phyloP scores from a whole-genome alignment of 2,888 invertebrate genomes.

The Autographa gamma region DNA sequence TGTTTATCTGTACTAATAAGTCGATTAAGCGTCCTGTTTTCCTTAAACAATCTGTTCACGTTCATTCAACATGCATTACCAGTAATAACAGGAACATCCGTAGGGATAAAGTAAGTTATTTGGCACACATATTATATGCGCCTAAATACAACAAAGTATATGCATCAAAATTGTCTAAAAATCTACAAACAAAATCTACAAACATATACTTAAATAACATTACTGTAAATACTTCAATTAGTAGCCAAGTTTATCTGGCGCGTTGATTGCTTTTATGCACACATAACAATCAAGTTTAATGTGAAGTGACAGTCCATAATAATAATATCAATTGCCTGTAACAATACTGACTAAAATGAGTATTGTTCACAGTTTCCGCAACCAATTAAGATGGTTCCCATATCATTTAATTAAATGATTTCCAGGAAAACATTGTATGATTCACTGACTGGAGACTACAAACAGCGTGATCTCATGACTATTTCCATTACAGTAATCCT shows the following conservation, averaged over 20 bases:
- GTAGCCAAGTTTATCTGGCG: not conserved
- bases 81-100: constrained; percentile 1
- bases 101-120: not conserved
- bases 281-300: constrained; percentile 4
- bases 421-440: constrained; percentile 25
- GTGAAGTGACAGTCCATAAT: not conserved
- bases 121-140: not conserved
- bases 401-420: constrained; percentile 15
- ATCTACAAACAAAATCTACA: too few relatives aligned
- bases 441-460: constrained; percentile 39
- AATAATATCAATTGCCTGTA: not conserved
- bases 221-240: not conserved
- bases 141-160: too few relatives aligned
- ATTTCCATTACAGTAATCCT: constrained; percentile 49
- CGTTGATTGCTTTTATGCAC: not conserved
- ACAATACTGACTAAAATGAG: not conserved
- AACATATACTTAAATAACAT: not conserved
- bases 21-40: constrained; percentile 4
- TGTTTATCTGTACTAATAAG: constrained; percentile 4
- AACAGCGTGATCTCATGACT: constrained; percentile 58
- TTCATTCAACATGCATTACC: not conserved
- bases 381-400: not conserved
- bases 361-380: constrained; percentile 21
- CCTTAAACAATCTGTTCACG: constrained; percentile 1
- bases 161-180: not conserved